Percentiles rank a stretch among this genome's conserved stretches.
Conservation (phyloP, 1,140 invertebrate species). For the Ips nitidus region DNA sequence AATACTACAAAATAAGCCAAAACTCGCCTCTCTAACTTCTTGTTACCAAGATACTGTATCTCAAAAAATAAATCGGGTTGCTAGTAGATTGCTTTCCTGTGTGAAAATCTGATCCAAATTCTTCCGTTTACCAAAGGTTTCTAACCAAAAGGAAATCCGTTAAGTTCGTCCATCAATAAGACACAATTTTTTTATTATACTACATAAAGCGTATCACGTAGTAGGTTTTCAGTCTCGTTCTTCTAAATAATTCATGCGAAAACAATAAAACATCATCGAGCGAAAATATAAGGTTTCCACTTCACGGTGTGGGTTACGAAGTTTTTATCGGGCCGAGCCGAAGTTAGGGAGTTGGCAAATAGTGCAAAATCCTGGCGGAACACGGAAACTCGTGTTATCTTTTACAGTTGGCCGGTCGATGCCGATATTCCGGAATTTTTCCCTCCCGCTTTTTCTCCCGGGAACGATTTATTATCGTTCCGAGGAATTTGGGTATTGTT, state of each 20-base stretch:
- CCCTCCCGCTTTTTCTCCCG: conserved; percentile 4
- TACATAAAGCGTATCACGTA: no score
- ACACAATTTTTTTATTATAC: no score
- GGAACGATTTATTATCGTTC: conserved; percentile 9
- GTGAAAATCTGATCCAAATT: no score
- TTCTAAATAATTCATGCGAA: conserved; percentile 21
- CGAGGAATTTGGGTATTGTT: conserved; percentile 9
- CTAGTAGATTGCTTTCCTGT: no score
- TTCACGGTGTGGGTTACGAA: conserved; percentile 19
- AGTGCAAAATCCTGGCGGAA: conserved; percentile 22
- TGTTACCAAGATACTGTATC: no score
- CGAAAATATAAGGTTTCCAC: conserved; percentile 24
- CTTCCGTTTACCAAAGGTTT: no score
- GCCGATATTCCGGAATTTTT: conserved; percentile 24
- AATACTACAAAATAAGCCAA: no score
- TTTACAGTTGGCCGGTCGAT: conserved; percentile 26
- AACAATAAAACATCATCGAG: conserved; percentile 29
- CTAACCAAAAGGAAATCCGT: no score
- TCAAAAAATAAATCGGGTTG: no score
- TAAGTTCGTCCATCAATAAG: no score
- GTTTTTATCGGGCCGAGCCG: conserved; percentile 14
- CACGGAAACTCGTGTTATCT: conserved; percentile 30
- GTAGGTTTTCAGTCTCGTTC: no score
- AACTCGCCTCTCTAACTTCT: no score
- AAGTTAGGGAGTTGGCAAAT: conserved; percentile 26